Conservation (phyloP, 2,113 vertebrate genomes). For the Entelurus aequoreus region DNA sequence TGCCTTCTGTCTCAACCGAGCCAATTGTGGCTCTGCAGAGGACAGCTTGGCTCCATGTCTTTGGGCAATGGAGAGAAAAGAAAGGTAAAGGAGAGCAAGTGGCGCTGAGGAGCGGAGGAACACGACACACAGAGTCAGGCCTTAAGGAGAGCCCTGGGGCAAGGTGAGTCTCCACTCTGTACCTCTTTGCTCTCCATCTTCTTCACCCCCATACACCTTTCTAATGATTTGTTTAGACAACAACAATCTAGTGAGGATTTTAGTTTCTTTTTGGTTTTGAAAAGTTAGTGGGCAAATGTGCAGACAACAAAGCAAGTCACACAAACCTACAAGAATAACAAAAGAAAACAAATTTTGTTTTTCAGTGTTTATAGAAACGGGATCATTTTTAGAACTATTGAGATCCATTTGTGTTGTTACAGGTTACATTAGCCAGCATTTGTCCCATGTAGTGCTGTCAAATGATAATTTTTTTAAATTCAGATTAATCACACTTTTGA, state of each 20-base stretch:
- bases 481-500: too few species aligned
- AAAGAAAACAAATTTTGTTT: too few species aligned
- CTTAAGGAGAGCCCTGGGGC: slow-evolving; percentile 65
- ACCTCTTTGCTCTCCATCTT: slow-evolving; percentile 18
- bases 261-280: too few species aligned
- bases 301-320: too few species aligned
- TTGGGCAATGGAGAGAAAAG: slow-evolving; percentile 52
- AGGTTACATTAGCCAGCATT: too few species aligned
- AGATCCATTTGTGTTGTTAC: too few species aligned
- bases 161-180: slow-evolving; percentile 58
- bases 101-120: slow-evolving; percentile 44
- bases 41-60: slow-evolving; percentile 59
- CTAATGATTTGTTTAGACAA: background rate
- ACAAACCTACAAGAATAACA: too few species aligned
- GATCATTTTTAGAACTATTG: too few species aligned
- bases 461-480: too few species aligned
- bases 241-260: background rate
- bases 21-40: slow-evolving; percentile 14
- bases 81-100: slow-evolving; percentile 47
- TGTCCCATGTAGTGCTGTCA: too few species aligned
- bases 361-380: too few species aligned
- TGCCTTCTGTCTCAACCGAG: slow-evolving; percentile 41
- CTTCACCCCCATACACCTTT: slow-evolving; percentile 3
- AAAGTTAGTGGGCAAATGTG: too few species aligned
- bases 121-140: slow-evolving; percentile 30